Percentiles rank a stretch among this genome's conserved stretches.
Evolutionary conservation across 2,113 vertebrate species (phyloP).

Genomic region (Passer domesticus): DNA sequence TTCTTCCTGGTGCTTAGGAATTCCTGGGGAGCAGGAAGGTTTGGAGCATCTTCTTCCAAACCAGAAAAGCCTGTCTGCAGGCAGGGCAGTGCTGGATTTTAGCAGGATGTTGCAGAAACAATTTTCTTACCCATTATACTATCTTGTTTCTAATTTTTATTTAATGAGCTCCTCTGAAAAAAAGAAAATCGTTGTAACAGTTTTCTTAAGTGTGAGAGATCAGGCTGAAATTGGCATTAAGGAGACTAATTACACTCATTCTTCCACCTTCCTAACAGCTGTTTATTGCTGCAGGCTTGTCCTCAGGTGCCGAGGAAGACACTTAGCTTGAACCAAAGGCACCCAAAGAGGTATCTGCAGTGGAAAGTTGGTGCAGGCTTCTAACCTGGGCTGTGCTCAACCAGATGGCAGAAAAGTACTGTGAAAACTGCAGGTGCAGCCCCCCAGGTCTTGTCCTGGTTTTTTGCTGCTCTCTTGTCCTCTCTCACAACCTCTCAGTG

Average conservation of each 20-base stretch:
- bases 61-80: not conserved
- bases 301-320: slow-evolving; percentile 23
- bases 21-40: not conserved
- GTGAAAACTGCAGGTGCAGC: not conserved
- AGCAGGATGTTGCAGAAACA: slow-evolving; percentile 40
- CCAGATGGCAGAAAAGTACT: not conserved
- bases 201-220: slow-evolving; percentile 77
- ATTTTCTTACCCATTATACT: slow-evolving; percentile 58
- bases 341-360: not conserved
- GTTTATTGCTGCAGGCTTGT: slow-evolving; percentile 24
- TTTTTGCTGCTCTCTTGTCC: not conserved
- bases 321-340: not conserved
- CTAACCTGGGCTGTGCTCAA: not conserved
- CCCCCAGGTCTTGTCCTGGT: not conserved
- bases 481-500: not conserved
- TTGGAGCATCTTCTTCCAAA: not conserved
- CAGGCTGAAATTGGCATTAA: slow-evolving; percentile 70
- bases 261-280: slow-evolving; percentile 54
- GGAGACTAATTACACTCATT: slow-evolving; percentile 66
- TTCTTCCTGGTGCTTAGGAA: not conserved
- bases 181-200: slow-evolving; percentile 72
- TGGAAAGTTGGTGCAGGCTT: not conserved
- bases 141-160: slow-evolving; percentile 73
- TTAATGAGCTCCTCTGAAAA: slow-evolving; percentile 74
- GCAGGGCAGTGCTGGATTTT: not conserved